Evolutionary conservation across 1,140 invertebrate species (phyloP).

Genomic region (Aphaenogaster floridana): DNA sequence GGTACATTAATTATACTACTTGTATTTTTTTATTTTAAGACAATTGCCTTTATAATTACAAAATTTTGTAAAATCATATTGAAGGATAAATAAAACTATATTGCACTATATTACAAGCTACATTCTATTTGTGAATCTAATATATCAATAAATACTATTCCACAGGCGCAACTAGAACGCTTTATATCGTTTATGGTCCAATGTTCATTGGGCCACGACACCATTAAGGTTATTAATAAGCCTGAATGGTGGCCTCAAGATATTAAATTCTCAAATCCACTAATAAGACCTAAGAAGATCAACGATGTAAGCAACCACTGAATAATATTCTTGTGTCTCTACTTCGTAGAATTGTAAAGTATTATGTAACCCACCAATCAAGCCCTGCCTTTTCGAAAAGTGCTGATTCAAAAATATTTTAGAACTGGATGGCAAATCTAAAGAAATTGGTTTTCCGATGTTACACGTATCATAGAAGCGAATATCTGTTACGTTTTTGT

Average conservation of each 20-base stretch:
- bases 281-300: slow-evolving; percentile 87
- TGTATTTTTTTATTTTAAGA: neutral
- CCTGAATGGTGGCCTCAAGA: slow-evolving; percentile 91
- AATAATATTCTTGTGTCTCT: neutral
- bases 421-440: slow-evolving; percentile 89
- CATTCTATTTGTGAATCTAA: neutral
- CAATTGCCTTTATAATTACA: neutral
- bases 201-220: slow-evolving; percentile 90
- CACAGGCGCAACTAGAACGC: slow-evolving; percentile 88
- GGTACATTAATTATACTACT: slow-evolving; percentile 74
- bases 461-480: slow-evolving; percentile 91
- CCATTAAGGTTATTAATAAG: slow-evolving; percentile 87
- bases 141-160: slow-evolving; percentile 18
- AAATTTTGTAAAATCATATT: neutral
- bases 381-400: neutral
- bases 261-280: slow-evolving; percentile 89
- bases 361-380: neutral
- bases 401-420: slow-evolving; percentile 57
- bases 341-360: neutral
- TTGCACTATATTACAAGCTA: neutral
- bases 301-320: slow-evolving; percentile 82
- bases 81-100: neutral
- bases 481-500: slow-evolving; percentile 91
- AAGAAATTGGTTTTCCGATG: slow-evolving; percentile 90
- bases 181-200: slow-evolving; percentile 92